These are phyloP conservation scores for Ridgeia piscesae DNA, from an alignment of 1,140 invertebrate genomes.

Conservation along the genomic window DNA sequence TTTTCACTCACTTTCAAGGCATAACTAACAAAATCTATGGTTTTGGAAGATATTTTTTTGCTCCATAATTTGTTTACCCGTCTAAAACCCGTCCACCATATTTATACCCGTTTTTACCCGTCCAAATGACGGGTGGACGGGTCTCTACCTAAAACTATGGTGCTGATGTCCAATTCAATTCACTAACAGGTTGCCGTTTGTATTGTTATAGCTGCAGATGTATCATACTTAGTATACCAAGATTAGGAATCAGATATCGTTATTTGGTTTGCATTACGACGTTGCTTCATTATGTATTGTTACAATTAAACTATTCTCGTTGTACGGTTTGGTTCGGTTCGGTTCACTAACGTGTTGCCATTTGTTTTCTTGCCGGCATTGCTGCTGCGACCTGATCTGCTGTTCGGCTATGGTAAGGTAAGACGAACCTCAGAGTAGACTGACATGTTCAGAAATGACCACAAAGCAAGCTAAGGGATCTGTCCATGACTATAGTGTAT, in stretches of 20 bases:
- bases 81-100: no score
- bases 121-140: no score
- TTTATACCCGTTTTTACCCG: no score
- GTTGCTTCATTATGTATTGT: not conserved
- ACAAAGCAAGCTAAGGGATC: not conserved
- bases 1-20: no score
- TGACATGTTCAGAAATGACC: not conserved
- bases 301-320: not conserved
- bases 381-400: slow-evolving; percentile 24
- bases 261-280: not conserved
- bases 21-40: no score
- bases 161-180: no score
- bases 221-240: not conserved
- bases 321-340: not conserved
- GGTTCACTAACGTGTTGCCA: slow-evolving; percentile 37
- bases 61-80: no score
- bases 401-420: slow-evolving; percentile 52
- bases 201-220: slow-evolving; percentile 36
- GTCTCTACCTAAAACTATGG: no score
- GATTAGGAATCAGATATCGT: not conserved
- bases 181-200: slow-evolving; percentile 38
- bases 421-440: slow-evolving; percentile 37
- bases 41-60: no score
- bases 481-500: not conserved
- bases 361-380: slow-evolving; percentile 37